These are phyloP conservation scores for Eciton burchellii DNA, from an alignment of 1,140 invertebrate species.

Conservation along the genomic window DNA sequence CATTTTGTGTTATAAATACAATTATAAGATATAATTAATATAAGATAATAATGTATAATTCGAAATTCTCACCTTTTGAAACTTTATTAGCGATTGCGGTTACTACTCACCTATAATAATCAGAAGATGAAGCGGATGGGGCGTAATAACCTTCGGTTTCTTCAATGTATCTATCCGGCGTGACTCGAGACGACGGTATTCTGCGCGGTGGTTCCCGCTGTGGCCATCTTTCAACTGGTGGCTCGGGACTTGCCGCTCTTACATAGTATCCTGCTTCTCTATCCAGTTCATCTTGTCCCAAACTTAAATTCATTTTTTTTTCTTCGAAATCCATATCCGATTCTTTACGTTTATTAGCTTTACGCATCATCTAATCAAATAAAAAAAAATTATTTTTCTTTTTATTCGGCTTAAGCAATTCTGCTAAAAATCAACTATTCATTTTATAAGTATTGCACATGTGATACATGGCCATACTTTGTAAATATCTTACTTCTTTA, in stretches of 20 bases:
- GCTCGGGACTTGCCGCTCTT: slow-evolving; percentile 86
- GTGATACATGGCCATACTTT: not conserved
- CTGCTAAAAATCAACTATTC: too few relatives aligned
- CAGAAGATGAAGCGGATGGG: slow-evolving; percentile 75
- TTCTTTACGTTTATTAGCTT: slow-evolving; percentile 96
- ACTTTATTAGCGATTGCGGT: not conserved
- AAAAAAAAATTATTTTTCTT: not conserved
- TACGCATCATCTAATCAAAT: slow-evolving; percentile 90
- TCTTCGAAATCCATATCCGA: slow-evolving; percentile 98
- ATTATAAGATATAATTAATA: not conserved
- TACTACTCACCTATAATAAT: slow-evolving; percentile 81
- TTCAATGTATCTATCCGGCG: slow-evolving; percentile 82
- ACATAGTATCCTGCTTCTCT: slow-evolving; percentile 95
- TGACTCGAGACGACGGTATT: slow-evolving; percentile 79
- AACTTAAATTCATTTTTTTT: slow-evolving; percentile 96
- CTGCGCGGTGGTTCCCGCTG: slow-evolving; percentile 74
- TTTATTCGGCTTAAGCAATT: not conserved
- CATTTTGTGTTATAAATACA: not conserved
- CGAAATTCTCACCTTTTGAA: not conserved
- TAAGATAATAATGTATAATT: not conserved
- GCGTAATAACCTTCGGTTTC: slow-evolving; percentile 82
- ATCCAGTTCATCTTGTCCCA: slow-evolving; percentile 94
- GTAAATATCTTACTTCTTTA: slow-evolving; percentile 91
- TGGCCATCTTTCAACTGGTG: slow-evolving; percentile 82
- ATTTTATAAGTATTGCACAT: not conserved